Evolutionary conservation across 2,113 vertebrate genomes (phyloP).

Genomic region (Cyanoramphus novaezelandiae): DNA sequence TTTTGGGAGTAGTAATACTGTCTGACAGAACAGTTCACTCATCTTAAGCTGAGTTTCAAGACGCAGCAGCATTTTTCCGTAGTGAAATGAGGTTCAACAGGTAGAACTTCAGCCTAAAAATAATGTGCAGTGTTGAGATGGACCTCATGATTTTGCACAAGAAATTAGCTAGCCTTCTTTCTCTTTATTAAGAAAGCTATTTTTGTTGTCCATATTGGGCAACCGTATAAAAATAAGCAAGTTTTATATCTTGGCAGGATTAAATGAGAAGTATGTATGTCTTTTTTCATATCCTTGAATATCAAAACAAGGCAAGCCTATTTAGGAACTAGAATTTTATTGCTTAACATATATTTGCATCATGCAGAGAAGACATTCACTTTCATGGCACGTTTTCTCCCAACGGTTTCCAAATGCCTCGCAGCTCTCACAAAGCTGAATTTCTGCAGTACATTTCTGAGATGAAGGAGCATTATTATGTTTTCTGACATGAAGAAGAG

Average conservation of each 20-base stretch:
- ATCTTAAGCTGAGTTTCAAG: neutral
- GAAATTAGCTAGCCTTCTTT: neutral
- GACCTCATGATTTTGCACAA: neutral
- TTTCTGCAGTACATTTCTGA: slow-evolving; percentile 18
- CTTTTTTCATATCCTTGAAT: slow-evolving; percentile 57
- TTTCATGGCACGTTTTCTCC: slow-evolving; percentile 53
- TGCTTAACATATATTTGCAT: slow-evolving; percentile 59
- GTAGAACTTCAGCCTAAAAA: slow-evolving; percentile 1
- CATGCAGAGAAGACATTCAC: slow-evolving; percentile 31
- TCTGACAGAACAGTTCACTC: neutral
- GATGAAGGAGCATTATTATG: neutral
- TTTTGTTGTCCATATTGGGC: slow-evolving; percentile 39
- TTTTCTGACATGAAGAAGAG: neutral
- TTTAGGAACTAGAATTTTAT: slow-evolving; percentile 57
- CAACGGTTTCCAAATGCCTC: slow-evolving; percentile 49
- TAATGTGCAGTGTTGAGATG: neutral
- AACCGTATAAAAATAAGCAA: slow-evolving; percentile 41
- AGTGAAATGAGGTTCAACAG: neutral
- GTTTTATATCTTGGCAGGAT: slow-evolving; percentile 51
- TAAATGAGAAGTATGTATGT: slow-evolving; percentile 37
- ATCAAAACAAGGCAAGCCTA: slow-evolving; percentile 62
- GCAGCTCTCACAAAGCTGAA: neutral
- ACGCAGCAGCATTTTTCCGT: neutral
- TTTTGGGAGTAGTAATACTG: slow-evolving; percentile 18
- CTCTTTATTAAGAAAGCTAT: slow-evolving; percentile 43